Base-by-base conservation (phyloP, 2,888 invertebrate genomes). In the Cerastoderma edule region DNA sequence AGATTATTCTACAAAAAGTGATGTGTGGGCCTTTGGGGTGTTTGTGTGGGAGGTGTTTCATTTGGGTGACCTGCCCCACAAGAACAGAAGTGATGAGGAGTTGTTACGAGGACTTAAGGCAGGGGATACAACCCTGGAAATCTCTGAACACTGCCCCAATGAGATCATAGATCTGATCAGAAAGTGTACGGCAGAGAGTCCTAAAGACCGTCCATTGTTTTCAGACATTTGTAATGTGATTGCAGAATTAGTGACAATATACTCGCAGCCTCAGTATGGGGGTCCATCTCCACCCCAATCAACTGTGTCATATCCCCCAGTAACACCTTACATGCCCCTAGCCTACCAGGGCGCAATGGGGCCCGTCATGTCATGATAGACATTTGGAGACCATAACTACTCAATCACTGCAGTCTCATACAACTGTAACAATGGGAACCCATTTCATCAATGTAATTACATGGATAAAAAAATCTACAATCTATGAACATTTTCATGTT, bases 1-100 rank as follows among this genome's bases (percentile, higher is more conserved):
- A 73, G 97, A 98, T 80, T 97, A 95, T 92, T 97, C 98, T 19
- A 96, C 96, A 54, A 98, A 98, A 92, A 97, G 97, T 88, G 98
- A 98, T 93, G 96, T 97, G 0, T 98, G 97, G 93, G 96, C 98
- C 85, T 98, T 96, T 91, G 97, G 96, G 0, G 96, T 96, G 27
- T 95, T 97, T 19, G 94, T 97, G 28, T 98, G 97, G 97, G 98
- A 98, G 93, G 95, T 98, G 81, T 96, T 96, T 92, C 95, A 95
- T 83, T 95, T 96, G 90, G 96, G 96, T 19, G 96, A 96, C 85
- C 90, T 96, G 85, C 97, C 97, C 0, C 95, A 96, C 89, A 94
- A 95, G 19, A 95, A 96, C 86, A 92, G 96, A 84, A 95, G 95
- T 85, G 96, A 97, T 90, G 96, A 95, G 75, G 95, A 96, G 0